Evolutionary conservation across 2,113 vertebrate species (phyloP), one percentile per base, ranked within the genome.

Genomic region (Halichoeres trimaculatus): DNA sequence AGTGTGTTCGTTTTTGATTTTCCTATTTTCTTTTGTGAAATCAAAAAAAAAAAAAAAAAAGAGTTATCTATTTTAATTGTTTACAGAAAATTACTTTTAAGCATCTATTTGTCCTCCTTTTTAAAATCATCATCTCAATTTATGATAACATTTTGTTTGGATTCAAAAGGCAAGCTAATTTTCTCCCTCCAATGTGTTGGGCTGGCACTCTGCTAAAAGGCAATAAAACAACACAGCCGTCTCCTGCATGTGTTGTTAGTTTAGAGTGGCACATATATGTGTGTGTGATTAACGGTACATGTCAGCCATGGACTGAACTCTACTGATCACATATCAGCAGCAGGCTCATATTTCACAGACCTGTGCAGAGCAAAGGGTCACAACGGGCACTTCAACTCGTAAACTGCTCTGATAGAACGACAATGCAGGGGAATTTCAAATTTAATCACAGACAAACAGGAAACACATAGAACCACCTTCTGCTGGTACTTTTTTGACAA

Each of bases 311-410:
- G 55, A 58, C 61, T 47, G 66, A 76, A 69, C 53, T 24, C 13
- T 51, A 57, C 74, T 71, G 78, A 74, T 81, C 60, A 76, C 60
- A 60, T 56, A 77, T 63, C 71, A 72, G 68, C 55, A 5, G 41
- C 19, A 14, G 5, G 10, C 16, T 40, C 38, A 1, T 74, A 61
- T 24, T 61, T 77, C 69, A 53, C 17, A 24, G 45, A 14, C 63
- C 13, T 7, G 56, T 30, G 36, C 53, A 40, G 20, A 63, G 36
- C 51, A 2, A 20, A 35, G 48, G 73, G 54, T 23, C 74, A 0
- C 45, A 3, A 26, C 30, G 9, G 30, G 47, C 35, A 8, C 40
- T 23, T 11, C 38, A 3, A 20, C 16, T 40, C 13, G 8, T 19
- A 62, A 35, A 8, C 23, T 36, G 54, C 40, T 12, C 5, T 16